Evolutionary conservation across 2,797 vertebrate species (phyloP).

Genomic region (Lepidocolaptes lacrymiger): DNA sequence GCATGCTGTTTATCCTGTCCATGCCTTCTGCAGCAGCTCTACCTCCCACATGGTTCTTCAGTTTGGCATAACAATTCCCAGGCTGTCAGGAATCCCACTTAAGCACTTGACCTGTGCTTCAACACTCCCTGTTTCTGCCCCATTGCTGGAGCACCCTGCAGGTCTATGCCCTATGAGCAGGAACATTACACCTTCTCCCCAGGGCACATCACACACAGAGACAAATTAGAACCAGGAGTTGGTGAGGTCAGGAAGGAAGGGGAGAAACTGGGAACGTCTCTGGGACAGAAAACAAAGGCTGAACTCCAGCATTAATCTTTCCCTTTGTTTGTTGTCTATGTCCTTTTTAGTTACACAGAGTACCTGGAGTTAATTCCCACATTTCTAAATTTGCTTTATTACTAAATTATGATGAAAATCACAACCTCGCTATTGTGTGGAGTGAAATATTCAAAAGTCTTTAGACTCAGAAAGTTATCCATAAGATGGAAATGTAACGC

Average conservation of each 20-base stretch:
- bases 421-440: not conserved
- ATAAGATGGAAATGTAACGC: not conserved
- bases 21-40: not conserved
- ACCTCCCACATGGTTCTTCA: not conserved
- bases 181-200: not conserved
- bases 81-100: not conserved
- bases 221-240: fast-evolving
- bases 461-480: not conserved
- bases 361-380: not conserved
- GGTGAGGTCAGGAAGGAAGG: not conserved
- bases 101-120: not conserved
- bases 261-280: not conserved
- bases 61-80: not conserved
- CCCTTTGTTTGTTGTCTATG: not conserved
- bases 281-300: not conserved
- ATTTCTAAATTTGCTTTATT: not conserved
- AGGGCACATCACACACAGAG: not conserved
- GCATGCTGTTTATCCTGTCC: not conserved
- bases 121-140: fast-evolving
- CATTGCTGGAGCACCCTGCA: fast-evolving
- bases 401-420: not conserved
- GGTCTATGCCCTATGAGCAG: not conserved
- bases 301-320: not conserved
- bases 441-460: not conserved
- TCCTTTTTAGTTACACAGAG: not conserved